phyloP scores from a whole-genome alignment of 1,140 invertebrate species.

The Pentalonia nigronervosa region DNA sequence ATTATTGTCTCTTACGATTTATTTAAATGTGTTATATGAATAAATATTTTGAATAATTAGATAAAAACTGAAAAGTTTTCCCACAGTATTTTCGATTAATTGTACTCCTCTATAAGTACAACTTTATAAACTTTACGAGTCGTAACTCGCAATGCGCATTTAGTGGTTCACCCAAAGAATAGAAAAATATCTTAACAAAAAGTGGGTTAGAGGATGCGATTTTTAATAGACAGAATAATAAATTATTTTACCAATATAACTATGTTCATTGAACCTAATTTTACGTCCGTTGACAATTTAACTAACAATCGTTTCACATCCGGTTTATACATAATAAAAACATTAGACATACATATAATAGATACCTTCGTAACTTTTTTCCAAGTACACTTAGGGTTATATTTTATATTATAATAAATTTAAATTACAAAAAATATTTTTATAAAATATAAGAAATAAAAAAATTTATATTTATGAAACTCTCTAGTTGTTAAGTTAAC shows the following conservation, averaged over 20 bases:
- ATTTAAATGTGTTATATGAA: background rate
- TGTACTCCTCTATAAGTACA: background rate
- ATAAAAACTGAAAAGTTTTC: background rate
- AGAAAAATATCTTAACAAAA: background rate
- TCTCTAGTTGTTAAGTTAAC: no score
- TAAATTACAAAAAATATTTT: background rate
- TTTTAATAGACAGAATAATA: background rate
- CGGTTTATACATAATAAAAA: background rate
- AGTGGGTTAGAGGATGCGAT: background rate
- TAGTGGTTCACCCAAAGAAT: background rate
- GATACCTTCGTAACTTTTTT: background rate
- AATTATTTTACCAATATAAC: constrained; percentile 22
- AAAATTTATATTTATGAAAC: no score
- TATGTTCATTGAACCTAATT: constrained; percentile 30
- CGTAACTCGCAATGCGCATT: background rate
- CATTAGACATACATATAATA: background rate
- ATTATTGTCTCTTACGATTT: background rate
- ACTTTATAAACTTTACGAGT: background rate
- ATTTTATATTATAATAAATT: background rate
- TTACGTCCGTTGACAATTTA: constrained; percentile 28
- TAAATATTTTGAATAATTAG: background rate
- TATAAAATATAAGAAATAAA: no score
- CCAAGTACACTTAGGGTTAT: background rate
- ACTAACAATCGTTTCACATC: background rate
- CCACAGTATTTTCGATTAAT: background rate